Percentiles rank a stretch among this genome's conserved stretches.
These are phyloP conservation scores for Plemyria rubiginata DNA, from an alignment of 2,888 invertebrate genomes.

Conservation along the genomic window DNA sequence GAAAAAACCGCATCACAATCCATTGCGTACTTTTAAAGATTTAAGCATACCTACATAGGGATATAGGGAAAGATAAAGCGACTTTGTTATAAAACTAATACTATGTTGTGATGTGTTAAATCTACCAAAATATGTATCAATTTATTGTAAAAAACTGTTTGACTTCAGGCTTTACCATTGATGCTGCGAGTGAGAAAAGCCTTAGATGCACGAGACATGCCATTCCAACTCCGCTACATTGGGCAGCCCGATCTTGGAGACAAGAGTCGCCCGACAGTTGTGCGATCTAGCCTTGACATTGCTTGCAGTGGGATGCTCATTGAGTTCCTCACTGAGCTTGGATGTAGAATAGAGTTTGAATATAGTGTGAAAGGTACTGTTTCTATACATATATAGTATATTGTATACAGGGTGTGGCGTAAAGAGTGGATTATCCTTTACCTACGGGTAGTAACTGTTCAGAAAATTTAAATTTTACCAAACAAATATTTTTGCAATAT, in stretches of 20 bases:
- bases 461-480: no score
- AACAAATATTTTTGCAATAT: no score
- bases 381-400: background rate
- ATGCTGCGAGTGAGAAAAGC: constrained; percentile 93
- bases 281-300: constrained; percentile 96
- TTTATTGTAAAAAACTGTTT: background rate
- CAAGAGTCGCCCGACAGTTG: constrained; percentile 94
- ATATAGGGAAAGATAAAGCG: no score
- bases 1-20: no score
- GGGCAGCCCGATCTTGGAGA: constrained; percentile 96
- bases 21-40: no score
- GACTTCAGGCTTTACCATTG: constrained; percentile 85
- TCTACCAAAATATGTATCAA: constrained; percentile 1
- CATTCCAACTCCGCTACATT: constrained; percentile 95
- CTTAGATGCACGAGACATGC: constrained; percentile 92
- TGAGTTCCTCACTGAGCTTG: constrained; percentile 96
- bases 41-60: no score
- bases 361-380: constrained; percentile 92
- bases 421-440: no score
- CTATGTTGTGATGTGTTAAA: no score
- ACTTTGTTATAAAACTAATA: no score
- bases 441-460: no score
- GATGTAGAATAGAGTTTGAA: constrained; percentile 96
- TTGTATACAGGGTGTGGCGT: no score
- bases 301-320: constrained; percentile 95